Conservation (phyloP, 2,797 vertebrate species). For the Synaphobranchus kaupii region DNA sequence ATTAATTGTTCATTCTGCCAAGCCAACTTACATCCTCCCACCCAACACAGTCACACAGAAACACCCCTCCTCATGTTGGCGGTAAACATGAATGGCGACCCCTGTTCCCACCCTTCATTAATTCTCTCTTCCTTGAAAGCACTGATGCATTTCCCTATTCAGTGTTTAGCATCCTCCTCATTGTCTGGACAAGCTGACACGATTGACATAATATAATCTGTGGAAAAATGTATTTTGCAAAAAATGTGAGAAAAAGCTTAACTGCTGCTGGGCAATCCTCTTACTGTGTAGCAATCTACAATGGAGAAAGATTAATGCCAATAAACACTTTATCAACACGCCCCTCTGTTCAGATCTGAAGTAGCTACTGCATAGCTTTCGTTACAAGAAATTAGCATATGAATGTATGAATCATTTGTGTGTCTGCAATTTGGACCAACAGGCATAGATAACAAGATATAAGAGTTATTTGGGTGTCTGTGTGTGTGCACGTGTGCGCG, state of each 20-base stretch:
- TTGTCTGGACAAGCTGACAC: not conserved
- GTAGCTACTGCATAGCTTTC: not conserved
- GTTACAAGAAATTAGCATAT: not conserved
- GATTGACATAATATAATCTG: no score
- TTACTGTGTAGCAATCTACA: not conserved
- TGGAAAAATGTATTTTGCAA: not conserved
- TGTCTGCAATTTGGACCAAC: no score
- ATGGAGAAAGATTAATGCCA: not conserved
- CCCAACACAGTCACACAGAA: not conserved
- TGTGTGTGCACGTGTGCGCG: not conserved
- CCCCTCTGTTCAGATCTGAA: not conserved
- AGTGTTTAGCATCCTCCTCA: not conserved
- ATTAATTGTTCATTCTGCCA: not conserved
- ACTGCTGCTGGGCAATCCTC: slow-evolving; percentile 8
- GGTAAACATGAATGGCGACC: not conserved
- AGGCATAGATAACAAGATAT: not conserved
- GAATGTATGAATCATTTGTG: no score
- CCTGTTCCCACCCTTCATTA: not conserved
- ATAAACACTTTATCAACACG: not conserved
- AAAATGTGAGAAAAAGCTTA: not conserved
- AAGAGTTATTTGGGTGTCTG: not conserved
- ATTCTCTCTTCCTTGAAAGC: not conserved
- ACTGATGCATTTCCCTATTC: not conserved
- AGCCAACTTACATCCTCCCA: not conserved
- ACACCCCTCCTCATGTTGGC: not conserved